Evolutionary conservation across 2,888 invertebrate species (phyloP).

Genomic region (Mycalesis mineus): DNA sequence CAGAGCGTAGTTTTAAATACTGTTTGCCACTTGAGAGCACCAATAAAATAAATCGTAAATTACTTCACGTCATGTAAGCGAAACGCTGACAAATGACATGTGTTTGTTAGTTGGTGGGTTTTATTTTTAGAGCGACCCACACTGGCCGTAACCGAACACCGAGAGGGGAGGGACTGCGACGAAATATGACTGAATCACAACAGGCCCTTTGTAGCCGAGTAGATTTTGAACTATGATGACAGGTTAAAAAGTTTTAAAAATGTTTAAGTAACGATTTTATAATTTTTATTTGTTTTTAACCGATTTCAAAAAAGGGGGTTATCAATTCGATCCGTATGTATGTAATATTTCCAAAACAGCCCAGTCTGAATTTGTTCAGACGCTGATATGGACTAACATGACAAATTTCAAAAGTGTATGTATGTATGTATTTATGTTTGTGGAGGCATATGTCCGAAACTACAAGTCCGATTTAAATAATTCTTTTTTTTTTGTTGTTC

Average conservation of each 20-base stretch:
- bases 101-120: conserved; percentile 50
- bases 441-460: too few relatives aligned
- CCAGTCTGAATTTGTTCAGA: too few relatives aligned
- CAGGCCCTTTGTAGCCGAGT: conserved; percentile 6
- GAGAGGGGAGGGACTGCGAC: conserved; percentile 14
- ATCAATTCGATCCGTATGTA: too few relatives aligned
- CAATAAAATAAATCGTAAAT: conserved; percentile 54
- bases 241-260: conserved; percentile 13
- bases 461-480: too few relatives aligned
- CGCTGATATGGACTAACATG: too few relatives aligned
- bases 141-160: conserved; percentile 49
- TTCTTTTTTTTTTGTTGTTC: too few relatives aligned
- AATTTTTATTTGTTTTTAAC: neutral
- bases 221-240: conserved; percentile 20
- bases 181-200: conserved; percentile 15
- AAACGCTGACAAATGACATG: conserved; percentile 70
- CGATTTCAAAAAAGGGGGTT: too few relatives aligned
- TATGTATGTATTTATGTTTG: too few relatives aligned
- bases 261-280: neutral
- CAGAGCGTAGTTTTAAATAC: neutral
- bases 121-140: conserved; percentile 58
- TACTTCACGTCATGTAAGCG: conserved; percentile 55
- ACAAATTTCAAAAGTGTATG: too few relatives aligned
- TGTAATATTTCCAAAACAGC: too few relatives aligned
- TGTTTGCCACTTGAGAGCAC: conserved; percentile 41